Percentiles rank a stretch among this genome's conserved stretches.
Conservation (phyloP, 1,140 invertebrate genomes). For the Scaptomyza montana region DNA sequence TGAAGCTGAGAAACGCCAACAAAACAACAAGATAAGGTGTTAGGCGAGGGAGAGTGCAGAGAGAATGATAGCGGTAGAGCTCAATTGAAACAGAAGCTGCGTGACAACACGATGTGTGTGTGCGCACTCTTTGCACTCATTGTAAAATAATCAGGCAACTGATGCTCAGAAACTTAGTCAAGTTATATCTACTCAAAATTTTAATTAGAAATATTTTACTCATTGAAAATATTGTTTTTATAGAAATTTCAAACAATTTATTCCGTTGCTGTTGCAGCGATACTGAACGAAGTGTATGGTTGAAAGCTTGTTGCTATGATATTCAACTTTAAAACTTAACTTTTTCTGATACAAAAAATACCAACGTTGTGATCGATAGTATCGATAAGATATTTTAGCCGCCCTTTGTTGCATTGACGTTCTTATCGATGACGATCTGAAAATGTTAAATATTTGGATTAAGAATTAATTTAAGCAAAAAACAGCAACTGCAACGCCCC, state of each 20-base stretch:
- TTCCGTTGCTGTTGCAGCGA: not conserved
- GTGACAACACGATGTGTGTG: too few species aligned
- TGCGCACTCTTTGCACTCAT: not conserved
- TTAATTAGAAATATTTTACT: not conserved
- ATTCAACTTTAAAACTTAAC: not conserved
- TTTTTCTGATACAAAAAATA: conserved; percentile 1
- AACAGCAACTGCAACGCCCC: conserved; percentile 23
- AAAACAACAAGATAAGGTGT: conserved; percentile 33
- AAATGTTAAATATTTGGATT: conserved; percentile 43
- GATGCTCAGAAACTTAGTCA: not conserved
- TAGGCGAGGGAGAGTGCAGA: conserved; percentile 23
- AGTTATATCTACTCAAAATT: not conserved
- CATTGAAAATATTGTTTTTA: not conserved
- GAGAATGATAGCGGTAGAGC: conserved; percentile 22
- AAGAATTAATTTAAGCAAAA: conserved; percentile 46
- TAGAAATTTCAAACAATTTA: not conserved
- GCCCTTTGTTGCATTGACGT: conserved; percentile 12
- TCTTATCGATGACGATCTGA: conserved; percentile 27
- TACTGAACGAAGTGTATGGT: not conserved
- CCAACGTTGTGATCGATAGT: conserved; percentile 1
- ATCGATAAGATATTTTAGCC: conserved; percentile 1
- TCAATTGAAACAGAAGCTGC: conserved; percentile 15
- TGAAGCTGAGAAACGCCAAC: conserved; percentile 27
- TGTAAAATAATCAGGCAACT: not conserved
- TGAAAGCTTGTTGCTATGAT: conserved; percentile 22